A percentile compares a stretch with the other conserved stretches of the same genome.
phyloP scores from a whole-genome alignment of 2,888 invertebrate species.

The Lingula anatina region DNA sequence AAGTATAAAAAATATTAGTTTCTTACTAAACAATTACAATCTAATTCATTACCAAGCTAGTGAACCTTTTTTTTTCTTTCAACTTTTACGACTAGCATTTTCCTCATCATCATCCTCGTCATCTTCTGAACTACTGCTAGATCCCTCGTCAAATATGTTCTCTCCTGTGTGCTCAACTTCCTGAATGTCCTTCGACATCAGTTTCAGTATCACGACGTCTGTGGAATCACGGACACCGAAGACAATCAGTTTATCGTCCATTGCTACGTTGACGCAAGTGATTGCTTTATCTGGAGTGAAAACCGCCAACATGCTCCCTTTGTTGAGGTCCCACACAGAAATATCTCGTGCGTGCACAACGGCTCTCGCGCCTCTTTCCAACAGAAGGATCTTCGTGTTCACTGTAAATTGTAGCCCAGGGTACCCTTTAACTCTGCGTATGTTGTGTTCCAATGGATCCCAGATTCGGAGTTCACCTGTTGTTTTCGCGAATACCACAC shows the following conservation, averaged over 20 bases:
- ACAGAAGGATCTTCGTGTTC: constrained; percentile 35
- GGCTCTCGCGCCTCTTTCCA: constrained; percentile 26
- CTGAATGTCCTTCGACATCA: constrained; percentile 3
- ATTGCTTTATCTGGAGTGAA: constrained; percentile 22
- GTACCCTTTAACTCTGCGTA: constrained; percentile 33
- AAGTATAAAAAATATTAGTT: too few relatives aligned
- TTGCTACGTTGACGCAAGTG: constrained; percentile 13
- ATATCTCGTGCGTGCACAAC: constrained; percentile 45
- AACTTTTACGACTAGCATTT: too few relatives aligned
- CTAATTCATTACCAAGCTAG: too few relatives aligned
- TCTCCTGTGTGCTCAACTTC: constrained; percentile 3
- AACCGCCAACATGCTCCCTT: constrained; percentile 25
- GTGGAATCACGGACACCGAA: constrained; percentile 16
- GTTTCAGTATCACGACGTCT: constrained; percentile 12
- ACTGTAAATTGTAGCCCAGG: constrained; percentile 28
- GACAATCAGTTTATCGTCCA: constrained; percentile 15
- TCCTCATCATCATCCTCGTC: constrained; percentile 12
- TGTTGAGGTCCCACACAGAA: constrained; percentile 45
- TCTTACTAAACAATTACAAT: too few relatives aligned
- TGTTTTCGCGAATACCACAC: constrained; percentile 41
- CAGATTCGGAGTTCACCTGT: constrained; percentile 41
- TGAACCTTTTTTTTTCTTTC: too few relatives aligned
- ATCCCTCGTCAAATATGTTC: constrained; percentile 13
- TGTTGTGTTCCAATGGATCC: constrained; percentile 29
- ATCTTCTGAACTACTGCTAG: constrained; percentile 11